phyloP scores from a whole-genome alignment of 2,797 vertebrate genomes.

The Acanthornis magna region DNA sequence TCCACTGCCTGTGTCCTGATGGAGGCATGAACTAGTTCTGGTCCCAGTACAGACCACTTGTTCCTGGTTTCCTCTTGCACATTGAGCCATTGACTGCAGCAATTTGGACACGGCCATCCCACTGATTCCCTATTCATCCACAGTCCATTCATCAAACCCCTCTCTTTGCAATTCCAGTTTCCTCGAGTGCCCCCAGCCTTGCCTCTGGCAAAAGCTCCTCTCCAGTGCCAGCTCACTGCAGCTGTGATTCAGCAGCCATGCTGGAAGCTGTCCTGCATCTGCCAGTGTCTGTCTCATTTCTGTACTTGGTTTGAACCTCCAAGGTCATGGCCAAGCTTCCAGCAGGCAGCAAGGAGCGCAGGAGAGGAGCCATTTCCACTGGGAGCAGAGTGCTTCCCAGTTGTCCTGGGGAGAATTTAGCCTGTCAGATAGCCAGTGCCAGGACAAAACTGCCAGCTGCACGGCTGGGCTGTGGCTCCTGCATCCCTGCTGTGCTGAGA shows the following conservation, averaged over 20 bases:
- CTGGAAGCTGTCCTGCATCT: neutral
- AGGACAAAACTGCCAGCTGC: neutral
- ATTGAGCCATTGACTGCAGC: neutral
- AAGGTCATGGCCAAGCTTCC: neutral
- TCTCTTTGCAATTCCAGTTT: neutral
- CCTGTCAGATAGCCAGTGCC: neutral
- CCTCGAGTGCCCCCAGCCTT: neutral
- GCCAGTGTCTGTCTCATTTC: neutral
- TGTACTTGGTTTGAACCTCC: neutral
- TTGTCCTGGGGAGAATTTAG: neutral
- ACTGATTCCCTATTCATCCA: neutral
- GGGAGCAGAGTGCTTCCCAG: neutral
- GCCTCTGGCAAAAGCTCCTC: neutral
- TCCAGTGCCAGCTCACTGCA: neutral
- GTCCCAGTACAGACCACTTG: neutral
- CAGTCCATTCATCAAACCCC: neutral
- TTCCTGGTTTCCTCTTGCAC: neutral
- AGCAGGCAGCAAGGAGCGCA: neutral
- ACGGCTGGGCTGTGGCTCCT: neutral
- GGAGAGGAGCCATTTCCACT: neutral
- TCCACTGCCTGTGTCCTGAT: neutral
- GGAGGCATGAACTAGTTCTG: neutral
- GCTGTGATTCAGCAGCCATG: neutral
- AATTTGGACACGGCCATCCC: fast-evolving
- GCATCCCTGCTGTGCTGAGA: neutral